These are phyloP conservation scores for Ceryle rudis DNA, from an alignment of 2,797 vertebrate genomes.

Conservation along the genomic window DNA sequence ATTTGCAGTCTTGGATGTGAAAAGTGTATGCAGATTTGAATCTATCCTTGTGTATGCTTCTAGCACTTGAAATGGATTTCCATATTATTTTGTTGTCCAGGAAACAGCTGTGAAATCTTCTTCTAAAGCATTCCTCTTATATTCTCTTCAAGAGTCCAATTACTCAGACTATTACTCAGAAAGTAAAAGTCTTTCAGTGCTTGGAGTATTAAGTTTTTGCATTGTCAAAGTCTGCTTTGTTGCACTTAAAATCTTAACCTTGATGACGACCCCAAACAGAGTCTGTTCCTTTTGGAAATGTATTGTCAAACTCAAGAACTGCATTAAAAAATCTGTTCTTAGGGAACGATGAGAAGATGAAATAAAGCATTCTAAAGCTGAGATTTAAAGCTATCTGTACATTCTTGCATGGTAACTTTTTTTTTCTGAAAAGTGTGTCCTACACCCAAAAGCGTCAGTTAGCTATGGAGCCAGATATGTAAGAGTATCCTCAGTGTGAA, in stretches of 20 bases:
- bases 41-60: neutral
- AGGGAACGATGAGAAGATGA: neutral
- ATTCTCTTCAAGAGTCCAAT: neutral
- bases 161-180: neutral
- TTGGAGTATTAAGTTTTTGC: neutral
- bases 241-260: neutral
- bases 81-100: neutral
- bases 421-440: neutral
- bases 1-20: neutral
- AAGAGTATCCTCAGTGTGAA: neutral
- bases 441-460: neutral
- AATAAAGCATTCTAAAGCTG: neutral
- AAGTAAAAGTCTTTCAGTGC: neutral
- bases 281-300: accelerated
- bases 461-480: neutral
- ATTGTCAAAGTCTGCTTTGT: neutral
- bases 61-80: neutral
- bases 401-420: neutral
- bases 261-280: neutral
- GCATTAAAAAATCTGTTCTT: neutral
- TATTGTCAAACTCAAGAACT: neutral
- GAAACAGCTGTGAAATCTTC: neutral
- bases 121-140: neutral
- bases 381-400: neutral
- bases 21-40: neutral